phyloP scores from a whole-genome alignment of 1,140 invertebrate species.

The Tigriopus japonicus region DNA sequence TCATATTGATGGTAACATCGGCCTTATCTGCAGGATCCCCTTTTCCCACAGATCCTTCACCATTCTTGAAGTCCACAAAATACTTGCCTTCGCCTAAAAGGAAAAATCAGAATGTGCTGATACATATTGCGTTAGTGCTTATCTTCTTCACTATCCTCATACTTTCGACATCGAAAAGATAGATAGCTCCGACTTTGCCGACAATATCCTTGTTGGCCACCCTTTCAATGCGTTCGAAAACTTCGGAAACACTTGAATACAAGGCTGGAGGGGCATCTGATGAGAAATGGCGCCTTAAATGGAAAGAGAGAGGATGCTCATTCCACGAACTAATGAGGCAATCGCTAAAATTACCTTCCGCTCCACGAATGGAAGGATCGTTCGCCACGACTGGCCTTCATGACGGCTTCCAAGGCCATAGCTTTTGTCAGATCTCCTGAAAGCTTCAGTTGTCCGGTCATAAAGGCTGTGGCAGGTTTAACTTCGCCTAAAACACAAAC shows the following conservation, averaged over 20 bases:
- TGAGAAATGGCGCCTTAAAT: not conserved
- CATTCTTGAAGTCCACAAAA: slow-evolving; percentile 6
- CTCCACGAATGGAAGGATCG: too few species aligned
- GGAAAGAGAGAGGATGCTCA: too few species aligned
- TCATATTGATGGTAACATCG: slow-evolving; percentile 11
- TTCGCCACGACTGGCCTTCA: slow-evolving; percentile 48
- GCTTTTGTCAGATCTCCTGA: slow-evolving; percentile 79
- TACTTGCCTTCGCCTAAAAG: slow-evolving; percentile 1
- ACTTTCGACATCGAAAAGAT: slow-evolving; percentile 58
- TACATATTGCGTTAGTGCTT: too few species aligned
- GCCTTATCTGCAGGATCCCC: not conserved
- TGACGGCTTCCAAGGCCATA: slow-evolving; percentile 87
- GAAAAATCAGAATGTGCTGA: too few species aligned
- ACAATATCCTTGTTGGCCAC: slow-evolving; percentile 5
- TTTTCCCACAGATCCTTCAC: not conserved
- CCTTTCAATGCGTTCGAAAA: slow-evolving; percentile 12
- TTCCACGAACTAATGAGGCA: too few species aligned
- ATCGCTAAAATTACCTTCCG: too few species aligned
- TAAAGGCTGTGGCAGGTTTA: slow-evolving; percentile 82
- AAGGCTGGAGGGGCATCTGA: not conserved
- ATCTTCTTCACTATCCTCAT: too few species aligned
- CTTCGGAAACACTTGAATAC: not conserved
- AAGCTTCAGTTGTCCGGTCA: slow-evolving; percentile 91
- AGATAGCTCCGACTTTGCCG: slow-evolving; percentile 42
- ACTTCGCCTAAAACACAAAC: slow-evolving; percentile 31